These are phyloP conservation scores for Argopecten irradians DNA, from an alignment of 1,140 invertebrate genomes.

Conservation along the genomic window DNA sequence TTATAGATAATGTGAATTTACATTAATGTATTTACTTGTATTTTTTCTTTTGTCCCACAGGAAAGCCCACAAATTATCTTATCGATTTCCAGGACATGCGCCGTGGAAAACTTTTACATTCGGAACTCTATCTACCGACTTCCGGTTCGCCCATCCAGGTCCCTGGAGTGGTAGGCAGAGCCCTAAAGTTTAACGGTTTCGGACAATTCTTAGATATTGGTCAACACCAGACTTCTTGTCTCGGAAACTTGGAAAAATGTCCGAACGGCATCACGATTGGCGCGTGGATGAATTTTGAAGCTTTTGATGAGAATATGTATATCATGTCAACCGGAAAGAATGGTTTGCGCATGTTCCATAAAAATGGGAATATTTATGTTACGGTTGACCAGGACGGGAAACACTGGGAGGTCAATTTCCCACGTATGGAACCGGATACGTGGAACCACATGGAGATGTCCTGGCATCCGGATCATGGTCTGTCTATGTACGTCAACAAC, in stretches of 20 bases:
- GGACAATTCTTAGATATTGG: constrained; percentile 72
- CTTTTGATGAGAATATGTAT: constrained; percentile 68
- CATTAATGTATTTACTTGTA: neutral
- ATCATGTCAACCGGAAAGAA: constrained; percentile 69
- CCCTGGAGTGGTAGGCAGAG: constrained; percentile 69
- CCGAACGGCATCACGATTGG: constrained; percentile 70
- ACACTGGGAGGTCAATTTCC: constrained; percentile 57
- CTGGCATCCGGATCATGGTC: constrained; percentile 71
- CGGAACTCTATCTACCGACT: constrained; percentile 56
- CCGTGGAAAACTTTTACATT: constrained; percentile 55
- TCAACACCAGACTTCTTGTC: constrained; percentile 60
- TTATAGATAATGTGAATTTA: neutral
- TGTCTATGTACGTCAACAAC: constrained; percentile 72
- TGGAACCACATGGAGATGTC: constrained; percentile 75
- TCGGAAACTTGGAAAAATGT: constrained; percentile 71
- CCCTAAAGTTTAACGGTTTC: constrained; percentile 65
- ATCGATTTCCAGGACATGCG: constrained; percentile 70
- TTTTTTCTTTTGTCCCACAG: constrained; percentile 53
- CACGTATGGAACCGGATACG: constrained; percentile 49
- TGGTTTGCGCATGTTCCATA: constrained; percentile 66
- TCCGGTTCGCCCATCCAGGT: constrained; percentile 61
- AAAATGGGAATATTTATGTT: constrained; percentile 63
- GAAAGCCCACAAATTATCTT: constrained; percentile 62
- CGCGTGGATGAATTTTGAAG: constrained; percentile 69
- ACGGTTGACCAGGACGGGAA: constrained; percentile 57